Evolutionary conservation across 1,140 invertebrate species (phyloP), one percentile per base, ranked within the genome.

Genomic region (Ceratoteleas bidentatus): DNA sequence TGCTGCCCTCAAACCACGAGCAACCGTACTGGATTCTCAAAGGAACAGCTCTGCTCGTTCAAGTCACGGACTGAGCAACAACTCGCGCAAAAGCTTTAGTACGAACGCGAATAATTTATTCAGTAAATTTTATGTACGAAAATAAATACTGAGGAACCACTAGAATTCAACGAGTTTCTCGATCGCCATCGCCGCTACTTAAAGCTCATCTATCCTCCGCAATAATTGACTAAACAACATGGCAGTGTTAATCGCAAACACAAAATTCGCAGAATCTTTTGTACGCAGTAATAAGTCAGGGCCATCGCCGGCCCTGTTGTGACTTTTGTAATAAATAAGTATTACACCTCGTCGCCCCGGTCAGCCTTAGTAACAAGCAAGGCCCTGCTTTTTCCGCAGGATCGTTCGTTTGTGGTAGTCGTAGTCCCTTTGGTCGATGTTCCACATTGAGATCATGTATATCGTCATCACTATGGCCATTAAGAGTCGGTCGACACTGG

Each of bases 11-110:
- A 0, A 80, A 90, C 11, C 89, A 92, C 68, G 85, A 90, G 8
- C 92, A 94, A 72, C 94, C 95, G 70, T 96, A 96, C 85, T 98
- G 97, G 96, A 97, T 97, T 74, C 93, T 96, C 34, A 95, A 96
- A 85, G 97, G 96, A 65, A 96, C 96, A 1, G 97, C 96, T 6
- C 90, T 97, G 6, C 92, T 97, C 3, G 96, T 96, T 52, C 96
- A 96, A 88, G 93, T 96, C 1, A 94, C 94, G 50, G 93, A 96
- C 87, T 95, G 88, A 75, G 52, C 49, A 36, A 68, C 45, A 47
- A 15, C 24, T 24, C 10, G 45, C 10, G 3, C 10, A 14, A 24
- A 24, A 24, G 24, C 24, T 24, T 24, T 24, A 24, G 24, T 24
- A 24, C 24, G 4, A 24, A 24, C 24, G 24, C 24, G 24, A 24